A percentile compares a stretch with the other conserved stretches of the same genome.
Conservation (phyloP, 2,113 vertebrate species). For the Tachycineta bicolor region DNA sequence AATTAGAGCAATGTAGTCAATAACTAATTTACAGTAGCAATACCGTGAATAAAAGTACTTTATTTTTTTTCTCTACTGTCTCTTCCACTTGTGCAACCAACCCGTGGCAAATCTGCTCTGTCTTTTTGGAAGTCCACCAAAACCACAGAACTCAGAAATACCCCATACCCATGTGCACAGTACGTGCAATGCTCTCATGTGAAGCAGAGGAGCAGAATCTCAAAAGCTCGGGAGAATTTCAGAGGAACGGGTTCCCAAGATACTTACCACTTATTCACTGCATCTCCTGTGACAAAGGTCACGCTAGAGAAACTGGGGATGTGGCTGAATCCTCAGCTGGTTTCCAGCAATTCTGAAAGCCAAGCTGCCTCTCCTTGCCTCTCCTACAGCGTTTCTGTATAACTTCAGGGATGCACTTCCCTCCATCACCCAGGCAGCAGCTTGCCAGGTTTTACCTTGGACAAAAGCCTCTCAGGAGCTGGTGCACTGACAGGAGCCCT, state of each 20-base stretch:
- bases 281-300: background rate
- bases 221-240: background rate
- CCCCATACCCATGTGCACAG: accelerated
- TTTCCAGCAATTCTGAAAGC: background rate
- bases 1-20: background rate
- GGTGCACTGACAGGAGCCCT: background rate
- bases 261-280: background rate
- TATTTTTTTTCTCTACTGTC: background rate
- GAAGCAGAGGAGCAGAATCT: background rate
- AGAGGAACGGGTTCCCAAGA: background rate
- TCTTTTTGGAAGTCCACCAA: background rate
- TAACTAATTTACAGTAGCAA: background rate
- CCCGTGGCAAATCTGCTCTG: background rate
- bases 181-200: accelerated
- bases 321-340: background rate
- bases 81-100: background rate
- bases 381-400: background rate
- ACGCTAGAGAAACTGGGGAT: accelerated
- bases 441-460: background rate
- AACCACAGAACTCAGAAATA: background rate
- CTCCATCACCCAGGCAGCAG: background rate
- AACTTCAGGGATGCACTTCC: accelerated
- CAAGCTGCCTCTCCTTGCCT: background rate
- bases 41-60: background rate
- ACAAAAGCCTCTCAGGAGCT: background rate